phyloP scores from a whole-genome alignment of 2,797 vertebrate genomes.

The Echiichthys vipera region DNA sequence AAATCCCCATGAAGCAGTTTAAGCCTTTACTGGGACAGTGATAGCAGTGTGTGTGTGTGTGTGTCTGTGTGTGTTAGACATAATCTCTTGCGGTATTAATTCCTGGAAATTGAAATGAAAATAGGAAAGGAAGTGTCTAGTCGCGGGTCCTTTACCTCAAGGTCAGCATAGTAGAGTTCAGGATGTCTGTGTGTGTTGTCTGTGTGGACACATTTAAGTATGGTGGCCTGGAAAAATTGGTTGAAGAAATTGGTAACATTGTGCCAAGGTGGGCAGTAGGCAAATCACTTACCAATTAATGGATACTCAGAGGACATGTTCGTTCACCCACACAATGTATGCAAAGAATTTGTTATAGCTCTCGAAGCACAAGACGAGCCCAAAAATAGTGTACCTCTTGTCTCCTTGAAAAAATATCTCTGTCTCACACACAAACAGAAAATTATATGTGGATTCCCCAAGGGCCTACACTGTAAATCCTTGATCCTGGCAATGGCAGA shows the following conservation, averaged over 20 bases:
- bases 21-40: constrained; percentile 61
- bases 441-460: constrained; percentile 12
- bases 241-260: constrained; percentile 33
- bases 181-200: background rate
- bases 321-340: background rate
- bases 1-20: constrained; percentile 67
- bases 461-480: constrained; percentile 32
- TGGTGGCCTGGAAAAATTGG: constrained; percentile 6
- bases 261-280: background rate
- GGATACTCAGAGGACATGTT: constrained; percentile 33
- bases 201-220: background rate
- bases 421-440: constrained; percentile 5
- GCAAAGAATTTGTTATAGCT: constrained; percentile 40
- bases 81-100: constrained; percentile 80
- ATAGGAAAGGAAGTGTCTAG: constrained; percentile 54
- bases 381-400: constrained; percentile 50
- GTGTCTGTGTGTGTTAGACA: background rate
- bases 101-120: constrained; percentile 81
- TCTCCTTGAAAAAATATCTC: constrained; percentile 46
- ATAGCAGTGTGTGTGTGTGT: constrained; percentile 31
- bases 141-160: constrained; percentile 65
- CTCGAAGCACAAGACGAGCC: constrained; percentile 40
- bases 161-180: constrained; percentile 61
- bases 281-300: constrained; percentile 24
- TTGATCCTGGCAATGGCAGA: constrained; percentile 51